A percentile compares a stretch with the other conserved stretches of the same genome.
phyloP scores from a whole-genome alignment of 2,113 vertebrate species.

The Phyllostomus hastatus region DNA sequence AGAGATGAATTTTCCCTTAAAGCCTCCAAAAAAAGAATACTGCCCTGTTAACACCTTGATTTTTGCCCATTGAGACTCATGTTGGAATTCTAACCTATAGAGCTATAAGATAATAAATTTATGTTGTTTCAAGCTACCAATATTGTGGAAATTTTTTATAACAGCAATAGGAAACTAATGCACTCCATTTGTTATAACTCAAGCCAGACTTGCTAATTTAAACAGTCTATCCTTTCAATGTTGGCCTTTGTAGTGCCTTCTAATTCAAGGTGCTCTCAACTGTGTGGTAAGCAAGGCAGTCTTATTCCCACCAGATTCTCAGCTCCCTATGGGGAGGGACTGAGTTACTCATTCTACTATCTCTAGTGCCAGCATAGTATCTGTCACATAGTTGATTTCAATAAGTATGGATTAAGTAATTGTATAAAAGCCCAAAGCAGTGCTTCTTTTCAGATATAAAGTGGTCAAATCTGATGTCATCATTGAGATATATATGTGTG shows the following conservation, averaged over 20 bases:
- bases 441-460: slow-evolving; percentile 21
- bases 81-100: background rate
- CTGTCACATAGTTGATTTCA: background rate
- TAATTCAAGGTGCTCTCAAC: background rate
- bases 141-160: background rate
- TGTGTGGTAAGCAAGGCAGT: background rate
- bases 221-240: background rate
- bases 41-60: background rate
- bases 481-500: background rate
- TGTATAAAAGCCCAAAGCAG: background rate
- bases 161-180: background rate
- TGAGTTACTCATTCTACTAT: background rate
- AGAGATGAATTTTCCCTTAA: background rate
- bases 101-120: background rate
- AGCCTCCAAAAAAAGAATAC: background rate
- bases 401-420: background rate
- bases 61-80: background rate
- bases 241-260: background rate
- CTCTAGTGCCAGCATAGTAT: background rate
- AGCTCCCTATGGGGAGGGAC: background rate
- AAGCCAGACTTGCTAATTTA: background rate
- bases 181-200: background rate
- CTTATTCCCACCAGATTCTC: background rate
- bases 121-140: background rate
- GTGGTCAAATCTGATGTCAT: slow-evolving; percentile 51